Evolutionary conservation across 2,797 vertebrate species (phyloP), one percentile per base, ranked within the genome.

Genomic region (Tragopan temminckii): DNA sequence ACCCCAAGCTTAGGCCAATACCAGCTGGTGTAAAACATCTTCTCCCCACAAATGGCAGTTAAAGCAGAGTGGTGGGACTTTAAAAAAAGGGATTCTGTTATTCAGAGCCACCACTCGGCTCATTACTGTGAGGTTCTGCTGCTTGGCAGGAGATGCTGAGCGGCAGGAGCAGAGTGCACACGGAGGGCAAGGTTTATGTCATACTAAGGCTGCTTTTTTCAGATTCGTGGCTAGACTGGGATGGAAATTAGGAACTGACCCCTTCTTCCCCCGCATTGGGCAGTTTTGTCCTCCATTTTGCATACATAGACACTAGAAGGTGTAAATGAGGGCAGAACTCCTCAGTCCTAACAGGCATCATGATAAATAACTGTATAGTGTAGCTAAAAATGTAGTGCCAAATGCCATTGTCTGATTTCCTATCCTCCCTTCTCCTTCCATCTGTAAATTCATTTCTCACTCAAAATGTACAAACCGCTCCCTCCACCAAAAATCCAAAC

Each of bases 401-500:
- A 97, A 97, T 15, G 57, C 93, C 93, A 93, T 95, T 57, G 94
- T 97, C 96, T 93, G 95, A 94, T 68, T 92, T 93, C 91, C 93
- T 79, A 48, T 78, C 70, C 75, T 91, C 81, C 62, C 78, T 66
- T 40, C 93, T 78, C 93, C 80, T 94, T 91, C 97, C 97, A 97
- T 96, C 97, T 98, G 98, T 98, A 98, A 97, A 98, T 98, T 80
- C 97, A 97, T 98, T 97, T 91, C 90, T 97, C 97, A 97, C 94
- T 91, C 69, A 50, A 97, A 96, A 97, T 96, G 88, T 97, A 98
- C 88, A 97, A 97, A 97, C 95, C 93, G 52, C 80, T 83, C 80
- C 91, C 53, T 88, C 86, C 89, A 68, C 76, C 94, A n/a, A 66
- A 82, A 74, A 25, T 75, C 90, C 68, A 11, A 76, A 94, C 96